phyloP scores from a whole-genome alignment of 2,113 vertebrate genomes.

The Tetrax tetrax region DNA sequence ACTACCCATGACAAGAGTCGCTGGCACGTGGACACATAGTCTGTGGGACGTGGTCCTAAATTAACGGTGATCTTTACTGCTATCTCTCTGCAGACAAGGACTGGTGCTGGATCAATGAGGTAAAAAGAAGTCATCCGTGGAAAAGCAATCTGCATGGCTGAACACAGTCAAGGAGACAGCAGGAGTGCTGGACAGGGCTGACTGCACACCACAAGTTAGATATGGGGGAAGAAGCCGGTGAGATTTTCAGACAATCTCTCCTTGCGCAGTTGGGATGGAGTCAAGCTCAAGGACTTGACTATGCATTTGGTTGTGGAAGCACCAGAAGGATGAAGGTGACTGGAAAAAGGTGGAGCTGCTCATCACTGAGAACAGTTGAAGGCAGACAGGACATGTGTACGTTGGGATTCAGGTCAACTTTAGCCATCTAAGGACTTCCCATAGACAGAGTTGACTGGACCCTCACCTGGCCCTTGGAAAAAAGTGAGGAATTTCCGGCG shows the following conservation, averaged over 20 bases:
- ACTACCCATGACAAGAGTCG: not conserved
- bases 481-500: not conserved
- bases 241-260: not conserved
- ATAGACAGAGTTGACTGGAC: not conserved
- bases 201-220: not conserved
- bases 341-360: not conserved
- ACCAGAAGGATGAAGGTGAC: not conserved
- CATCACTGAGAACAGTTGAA: not conserved
- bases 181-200: not conserved
- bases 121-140: not conserved
- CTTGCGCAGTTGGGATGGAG: not conserved
- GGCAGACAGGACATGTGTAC: not conserved
- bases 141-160: not conserved
- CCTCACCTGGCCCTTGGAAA: not conserved
- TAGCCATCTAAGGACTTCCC: not conserved
- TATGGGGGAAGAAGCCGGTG: not conserved
- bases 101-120: not conserved
- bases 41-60: not conserved
- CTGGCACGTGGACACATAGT: fast-evolving
- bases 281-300: not conserved
- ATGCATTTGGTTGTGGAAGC: not conserved
- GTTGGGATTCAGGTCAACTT: not conserved
- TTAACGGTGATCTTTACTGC: fast-evolving
- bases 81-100: not conserved
- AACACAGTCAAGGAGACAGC: not conserved